A percentile compares a stretch with the other conserved stretches of the same genome.
phyloP scores from a whole-genome alignment of 2,113 vertebrate species.

The Porphyrio hochstetteri region DNA sequence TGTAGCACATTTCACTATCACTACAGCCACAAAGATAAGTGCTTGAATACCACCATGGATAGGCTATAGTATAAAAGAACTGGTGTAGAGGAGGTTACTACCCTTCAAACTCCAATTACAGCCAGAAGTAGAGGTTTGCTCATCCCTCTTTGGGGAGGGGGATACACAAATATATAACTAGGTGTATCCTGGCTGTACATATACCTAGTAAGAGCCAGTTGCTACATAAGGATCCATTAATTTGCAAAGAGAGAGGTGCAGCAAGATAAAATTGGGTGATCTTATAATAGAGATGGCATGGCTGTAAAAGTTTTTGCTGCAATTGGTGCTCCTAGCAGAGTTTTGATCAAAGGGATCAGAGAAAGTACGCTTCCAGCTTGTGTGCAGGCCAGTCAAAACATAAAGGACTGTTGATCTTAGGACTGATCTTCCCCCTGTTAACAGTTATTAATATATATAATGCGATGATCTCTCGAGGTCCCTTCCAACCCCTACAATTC shows the following conservation, averaged over 20 bases:
- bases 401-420: not conserved
- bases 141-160: not conserved
- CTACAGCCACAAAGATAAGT: not conserved
- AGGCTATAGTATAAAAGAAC: not conserved
- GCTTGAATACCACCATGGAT: not conserved
- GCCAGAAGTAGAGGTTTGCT: not conserved
- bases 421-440: not conserved
- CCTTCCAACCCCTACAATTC: no score
- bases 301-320: not conserved
- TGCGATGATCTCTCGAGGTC: no score
- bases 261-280: not conserved
- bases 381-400: not conserved
- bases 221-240: not conserved
- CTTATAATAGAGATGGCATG: not conserved
- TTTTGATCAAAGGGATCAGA: not conserved
- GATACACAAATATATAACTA: not conserved
- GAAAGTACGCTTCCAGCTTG: not conserved
- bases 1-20: not conserved
- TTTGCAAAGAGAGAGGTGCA: not conserved
- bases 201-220: not conserved
- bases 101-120: not conserved
- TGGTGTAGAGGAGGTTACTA: not conserved
- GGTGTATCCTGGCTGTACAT: not conserved
- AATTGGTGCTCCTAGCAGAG: not conserved
- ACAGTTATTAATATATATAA: not conserved